Conservation (phyloP, 1,140 invertebrate species). For the Tetramorium alpestre region DNA sequence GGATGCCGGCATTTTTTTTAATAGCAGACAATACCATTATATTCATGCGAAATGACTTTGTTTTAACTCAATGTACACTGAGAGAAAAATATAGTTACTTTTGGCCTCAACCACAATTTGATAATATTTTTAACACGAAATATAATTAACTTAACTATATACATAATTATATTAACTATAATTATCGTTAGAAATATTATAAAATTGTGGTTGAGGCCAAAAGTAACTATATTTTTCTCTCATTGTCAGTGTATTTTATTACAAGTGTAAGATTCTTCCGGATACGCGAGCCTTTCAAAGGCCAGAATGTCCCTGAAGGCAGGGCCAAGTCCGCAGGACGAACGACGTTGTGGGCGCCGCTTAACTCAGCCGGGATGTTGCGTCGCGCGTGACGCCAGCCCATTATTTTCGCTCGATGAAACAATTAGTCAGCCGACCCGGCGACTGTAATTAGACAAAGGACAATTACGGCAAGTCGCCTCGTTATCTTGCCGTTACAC, state of each 20-base stretch:
- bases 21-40: background rate
- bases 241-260: no score
- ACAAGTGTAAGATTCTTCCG: background rate
- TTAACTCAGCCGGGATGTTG: conserved; percentile 30
- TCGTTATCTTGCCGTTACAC: conserved; percentile 65
- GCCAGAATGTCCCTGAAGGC: background rate
- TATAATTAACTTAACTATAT: no score
- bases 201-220: no score
- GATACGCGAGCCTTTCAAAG: background rate
- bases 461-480: conserved; percentile 69
- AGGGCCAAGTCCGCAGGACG: no score
- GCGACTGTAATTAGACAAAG: conserved; percentile 73
- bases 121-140: no score
- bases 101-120: no score
- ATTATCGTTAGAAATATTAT: no score
- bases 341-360: conserved; percentile 23
- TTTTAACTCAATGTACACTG: background rate
- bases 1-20: background rate
- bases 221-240: no score
- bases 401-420: conserved; percentile 77
- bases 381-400: conserved; percentile 72
- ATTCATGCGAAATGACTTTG: background rate
- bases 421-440: conserved; percentile 73
- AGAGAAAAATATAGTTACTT: no score
- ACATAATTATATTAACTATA: no score